phyloP scores from a whole-genome alignment of 2,888 invertebrate genomes.

The Argyresthia albistria region DNA sequence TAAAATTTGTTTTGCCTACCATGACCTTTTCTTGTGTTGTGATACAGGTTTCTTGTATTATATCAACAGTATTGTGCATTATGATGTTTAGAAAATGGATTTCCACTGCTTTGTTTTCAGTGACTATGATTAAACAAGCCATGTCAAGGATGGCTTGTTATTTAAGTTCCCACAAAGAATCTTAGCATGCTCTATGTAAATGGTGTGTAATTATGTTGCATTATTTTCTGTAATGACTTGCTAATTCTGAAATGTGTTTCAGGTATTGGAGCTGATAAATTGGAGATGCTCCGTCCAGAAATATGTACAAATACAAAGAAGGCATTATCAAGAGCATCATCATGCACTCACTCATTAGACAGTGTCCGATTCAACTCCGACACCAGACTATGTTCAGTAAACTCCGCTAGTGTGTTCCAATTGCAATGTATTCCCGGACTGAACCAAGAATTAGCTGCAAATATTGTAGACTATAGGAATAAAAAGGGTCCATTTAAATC shows the following conservation, averaged over 20 bases:
- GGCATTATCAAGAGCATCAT: constrained; percentile 66
- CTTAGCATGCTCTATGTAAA: neutral
- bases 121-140: neutral
- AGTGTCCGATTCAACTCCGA: constrained; percentile 73
- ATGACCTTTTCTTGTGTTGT: too few relatives aligned
- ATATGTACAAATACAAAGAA: constrained; percentile 76
- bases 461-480: constrained; percentile 81
- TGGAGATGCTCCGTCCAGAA: constrained; percentile 79
- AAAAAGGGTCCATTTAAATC: constrained; percentile 81
- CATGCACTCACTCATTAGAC: constrained; percentile 76
- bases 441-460: constrained; percentile 83
- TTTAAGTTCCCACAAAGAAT: neutral
- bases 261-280: constrained; percentile 83
- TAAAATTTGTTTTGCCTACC: too few relatives aligned
- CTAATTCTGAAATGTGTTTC: constrained; percentile 17
- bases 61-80: too few relatives aligned
- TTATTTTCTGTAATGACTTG: constrained; percentile 6
- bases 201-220: constrained; percentile 6
- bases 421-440: constrained; percentile 82
- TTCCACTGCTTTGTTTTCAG: neutral
- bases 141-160: neutral
- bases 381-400: constrained; percentile 75
- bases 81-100: too few relatives aligned
- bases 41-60: too few relatives aligned
- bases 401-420: constrained; percentile 85